Evolutionary conservation across 2,113 vertebrate species (phyloP), one percentile per base, ranked within the genome.

Genomic region (Petroica traversi): DNA sequence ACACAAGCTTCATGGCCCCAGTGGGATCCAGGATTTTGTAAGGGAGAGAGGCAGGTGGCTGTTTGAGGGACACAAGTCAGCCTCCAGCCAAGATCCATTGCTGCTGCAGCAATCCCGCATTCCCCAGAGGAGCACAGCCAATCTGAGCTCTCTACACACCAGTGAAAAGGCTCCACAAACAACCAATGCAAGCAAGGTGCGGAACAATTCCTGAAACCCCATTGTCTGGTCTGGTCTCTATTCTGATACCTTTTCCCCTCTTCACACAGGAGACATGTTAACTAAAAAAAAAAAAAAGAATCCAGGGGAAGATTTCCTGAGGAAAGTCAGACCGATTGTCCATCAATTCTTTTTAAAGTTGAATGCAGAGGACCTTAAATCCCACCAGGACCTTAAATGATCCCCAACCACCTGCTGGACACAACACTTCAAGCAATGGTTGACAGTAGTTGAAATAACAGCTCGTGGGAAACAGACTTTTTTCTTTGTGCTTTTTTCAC

Each of bases 251-350:
- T 34, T 36, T 58, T 36, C 20, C 13, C 10, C 10, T 58, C 29
- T 76, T 59, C 36, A 26, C 26, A 40, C 2, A 3, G 7, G 8
- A 34, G 2, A 45, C 0, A 1, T 0, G 0, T 40, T 31, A 63
- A 72, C 9, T 18, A 52, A 45, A 34, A 45, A 84, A 41, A 52
- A 45, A 34, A 45, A 84, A 41, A 6, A 38, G 24, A 89, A 89
- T 48, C 18, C 6, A 3, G 29, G 33, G 4, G 1, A 34, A 23
- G 19, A 29, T 29, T 76, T 67, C 45, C 38, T 26, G 55, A 61
- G 14, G 8, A 52, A 89, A 55, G 3, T 22, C 11, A 24, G 15
- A 61, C 62, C 5, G 59, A 8, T 3, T 31, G 6, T 6, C 17
- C 34, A 17, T 9, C 4, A 69, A 46, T 69, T 78, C 1, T 15